phyloP scores from a whole-genome alignment of 2,888 invertebrate genomes.

The Onchidella celtica region DNA sequence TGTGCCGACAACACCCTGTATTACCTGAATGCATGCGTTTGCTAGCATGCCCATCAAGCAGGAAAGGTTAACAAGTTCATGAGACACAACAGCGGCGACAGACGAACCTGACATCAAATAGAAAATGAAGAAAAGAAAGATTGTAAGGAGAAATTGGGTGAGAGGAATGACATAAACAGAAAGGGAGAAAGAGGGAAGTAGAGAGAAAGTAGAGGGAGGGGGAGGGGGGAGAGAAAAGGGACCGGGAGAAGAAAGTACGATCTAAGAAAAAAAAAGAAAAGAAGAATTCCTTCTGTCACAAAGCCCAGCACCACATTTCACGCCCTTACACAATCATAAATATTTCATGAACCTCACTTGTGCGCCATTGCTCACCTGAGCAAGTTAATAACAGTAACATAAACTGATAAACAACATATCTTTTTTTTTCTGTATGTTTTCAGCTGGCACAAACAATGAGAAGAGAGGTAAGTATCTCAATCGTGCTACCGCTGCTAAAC shows the following conservation, averaged over 20 bases:
- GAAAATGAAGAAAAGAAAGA: no score
- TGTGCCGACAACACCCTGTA: no score
- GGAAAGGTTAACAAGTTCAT: no score
- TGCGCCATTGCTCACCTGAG: not conserved
- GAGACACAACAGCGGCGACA: no score
- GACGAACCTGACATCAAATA: no score
- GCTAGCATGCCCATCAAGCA: no score
- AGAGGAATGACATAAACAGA: not conserved
- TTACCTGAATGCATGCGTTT: no score
- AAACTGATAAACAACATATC: not conserved
- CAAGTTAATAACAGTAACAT: not conserved
- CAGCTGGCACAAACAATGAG: constrained; percentile 44
- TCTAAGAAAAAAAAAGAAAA: constrained; percentile 3
- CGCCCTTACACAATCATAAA: not conserved
- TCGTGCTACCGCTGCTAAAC: no score
- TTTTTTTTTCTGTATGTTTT: not conserved
- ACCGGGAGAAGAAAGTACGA: constrained; percentile 4
- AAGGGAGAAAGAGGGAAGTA: constrained; percentile 8
- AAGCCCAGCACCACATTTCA: not conserved
- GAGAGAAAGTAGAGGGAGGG: not conserved
- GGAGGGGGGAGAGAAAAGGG: not conserved
- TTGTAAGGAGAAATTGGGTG: not conserved
- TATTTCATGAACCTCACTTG: not conserved
- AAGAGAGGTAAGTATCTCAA: constrained; percentile 40
- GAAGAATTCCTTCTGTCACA: not conserved